These are phyloP conservation scores for Dromaius novaehollandiae DNA, from an alignment of 2,113 vertebrate genomes.

Conservation along the genomic window DNA sequence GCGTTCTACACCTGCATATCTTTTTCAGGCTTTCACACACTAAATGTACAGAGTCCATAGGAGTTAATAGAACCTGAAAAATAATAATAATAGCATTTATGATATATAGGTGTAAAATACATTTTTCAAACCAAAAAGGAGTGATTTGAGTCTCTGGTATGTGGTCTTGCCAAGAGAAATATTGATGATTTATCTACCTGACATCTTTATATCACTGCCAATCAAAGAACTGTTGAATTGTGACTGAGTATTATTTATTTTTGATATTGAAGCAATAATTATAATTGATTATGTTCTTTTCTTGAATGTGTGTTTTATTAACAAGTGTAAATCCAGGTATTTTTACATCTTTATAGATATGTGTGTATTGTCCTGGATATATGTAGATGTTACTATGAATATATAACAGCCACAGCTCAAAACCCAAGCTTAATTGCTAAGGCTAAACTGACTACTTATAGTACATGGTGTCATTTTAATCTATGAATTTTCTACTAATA, in stretches of 20 bases:
- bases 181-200: not conserved
- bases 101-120: not conserved
- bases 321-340: not conserved
- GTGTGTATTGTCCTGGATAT: not conserved
- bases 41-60: not conserved
- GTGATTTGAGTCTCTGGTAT: not conserved
- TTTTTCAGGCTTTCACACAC: not conserved
- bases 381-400: not conserved
- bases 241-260: not conserved
- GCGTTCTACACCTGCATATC: not conserved
- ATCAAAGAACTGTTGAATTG: not conserved
- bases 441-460: not conserved
- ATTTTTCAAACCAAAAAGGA: not conserved
- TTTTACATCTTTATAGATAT: not conserved
- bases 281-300: not conserved
- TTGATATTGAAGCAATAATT: not conserved
- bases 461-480: not conserved
- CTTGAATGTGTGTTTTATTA: not conserved
- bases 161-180: not conserved
- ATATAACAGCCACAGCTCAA: not conserved
- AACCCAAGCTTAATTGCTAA: not conserved
- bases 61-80: not conserved
- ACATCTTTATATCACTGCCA: not conserved
- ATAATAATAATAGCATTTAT: not conserved
- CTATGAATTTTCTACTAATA: not conserved